phyloP scores from a whole-genome alignment of 2,797 vertebrate species.

The Sebastes hopkinsi region DNA sequence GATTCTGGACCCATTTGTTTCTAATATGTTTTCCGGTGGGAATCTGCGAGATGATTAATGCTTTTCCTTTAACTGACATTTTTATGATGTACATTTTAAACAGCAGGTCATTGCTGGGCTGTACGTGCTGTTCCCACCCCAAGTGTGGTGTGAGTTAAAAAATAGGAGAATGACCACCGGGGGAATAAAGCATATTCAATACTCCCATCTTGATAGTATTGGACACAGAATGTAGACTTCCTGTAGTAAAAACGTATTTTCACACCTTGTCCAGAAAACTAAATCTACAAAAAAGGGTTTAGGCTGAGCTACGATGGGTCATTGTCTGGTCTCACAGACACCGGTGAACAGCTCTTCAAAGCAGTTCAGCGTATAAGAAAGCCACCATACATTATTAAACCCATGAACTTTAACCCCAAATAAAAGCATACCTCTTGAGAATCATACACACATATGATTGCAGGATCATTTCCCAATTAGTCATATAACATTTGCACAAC shows the following conservation, averaged over 20 bases:
- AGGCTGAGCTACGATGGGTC: background rate
- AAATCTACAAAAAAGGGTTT: background rate
- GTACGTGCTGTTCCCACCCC: conserved; percentile 32
- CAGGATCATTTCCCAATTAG: background rate
- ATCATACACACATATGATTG: background rate
- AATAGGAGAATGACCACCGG: conserved; percentile 25
- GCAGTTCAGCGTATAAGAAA: background rate
- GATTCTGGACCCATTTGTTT: conserved; percentile 45
- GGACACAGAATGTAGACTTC: conserved; percentile 53
- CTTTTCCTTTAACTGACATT: conserved; percentile 45
- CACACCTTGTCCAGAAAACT: conserved; percentile 42
- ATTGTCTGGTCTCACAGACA: conserved; percentile 19
- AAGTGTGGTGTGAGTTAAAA: conserved; percentile 37
- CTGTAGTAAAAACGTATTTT: conserved; percentile 46
- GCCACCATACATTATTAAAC: background rate
- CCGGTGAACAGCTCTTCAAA: background rate
- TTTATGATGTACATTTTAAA: conserved; percentile 60
- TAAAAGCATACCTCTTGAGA: background rate
- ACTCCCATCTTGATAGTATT: conserved; percentile 55
- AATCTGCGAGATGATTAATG: conserved; percentile 49
- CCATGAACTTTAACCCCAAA: background rate
- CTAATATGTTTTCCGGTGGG: conserved; percentile 34
- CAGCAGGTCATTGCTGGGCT: conserved; percentile 33
- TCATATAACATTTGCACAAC: background rate
- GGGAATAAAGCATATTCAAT: conserved; percentile 44